A percentile compares a stretch with the other conserved stretches of the same genome.
Evolutionary conservation across 1,140 invertebrate species (phyloP).

Genomic region (Brachionus paranguensis): DNA sequence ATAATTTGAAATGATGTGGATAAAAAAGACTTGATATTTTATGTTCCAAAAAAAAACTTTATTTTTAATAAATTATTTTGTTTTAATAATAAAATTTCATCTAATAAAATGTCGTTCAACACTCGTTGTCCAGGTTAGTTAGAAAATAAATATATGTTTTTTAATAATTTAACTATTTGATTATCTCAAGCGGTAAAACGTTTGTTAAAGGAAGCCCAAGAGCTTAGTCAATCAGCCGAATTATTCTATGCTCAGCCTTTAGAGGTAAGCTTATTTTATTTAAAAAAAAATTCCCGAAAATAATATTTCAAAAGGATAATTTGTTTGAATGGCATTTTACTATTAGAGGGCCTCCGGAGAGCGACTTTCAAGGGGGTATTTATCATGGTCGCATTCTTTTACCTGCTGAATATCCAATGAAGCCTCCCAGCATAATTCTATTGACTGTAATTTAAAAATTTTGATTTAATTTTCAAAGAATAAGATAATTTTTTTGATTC

Average conservation of each 20-base stretch:
- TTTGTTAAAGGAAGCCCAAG: conserved; percentile 82
- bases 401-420: conserved; percentile 88
- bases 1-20: conserved; percentile 38
- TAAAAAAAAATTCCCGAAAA: neutral
- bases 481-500: conserved; percentile 45
- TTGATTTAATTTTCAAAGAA: neutral
- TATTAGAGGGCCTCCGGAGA: conserved; percentile 73
- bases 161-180: neutral
- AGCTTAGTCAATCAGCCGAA: conserved; percentile 75
- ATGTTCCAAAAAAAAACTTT: neutral
- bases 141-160: neutral
- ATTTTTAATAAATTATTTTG: conserved; percentile 9
- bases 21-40: conserved; percentile 36
- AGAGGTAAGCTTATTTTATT: conserved; percentile 56
- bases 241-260: conserved; percentile 83
- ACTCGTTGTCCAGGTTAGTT: conserved; percentile 20
- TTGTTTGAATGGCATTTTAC: conserved; percentile 98
- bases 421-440: conserved; percentile 88
- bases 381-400: conserved; percentile 85
- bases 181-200: conserved; percentile 69
- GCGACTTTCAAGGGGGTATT: conserved; percentile 79
- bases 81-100: neutral
- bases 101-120: conserved; percentile 28
- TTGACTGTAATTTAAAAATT: conserved; percentile 66
- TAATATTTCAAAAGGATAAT: conserved; percentile 64